Percentiles rank a stretch among this genome's conserved stretches.
Evolutionary conservation across 2,797 vertebrate genomes (phyloP).

Genomic region (Gymnoscopelus braueri): DNA sequence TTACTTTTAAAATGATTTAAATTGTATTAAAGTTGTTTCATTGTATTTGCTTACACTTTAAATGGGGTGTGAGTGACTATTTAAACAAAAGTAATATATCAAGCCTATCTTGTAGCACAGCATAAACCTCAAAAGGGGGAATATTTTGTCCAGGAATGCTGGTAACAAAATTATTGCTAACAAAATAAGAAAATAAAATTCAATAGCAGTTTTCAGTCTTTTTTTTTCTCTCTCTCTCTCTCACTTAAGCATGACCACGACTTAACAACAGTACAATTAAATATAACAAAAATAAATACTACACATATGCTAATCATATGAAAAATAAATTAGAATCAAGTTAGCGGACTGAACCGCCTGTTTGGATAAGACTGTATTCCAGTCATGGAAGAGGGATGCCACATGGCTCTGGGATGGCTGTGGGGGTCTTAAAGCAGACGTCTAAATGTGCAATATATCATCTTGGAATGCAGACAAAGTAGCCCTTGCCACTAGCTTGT

Average conservation of each 20-base stretch:
- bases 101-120: constrained; percentile 39
- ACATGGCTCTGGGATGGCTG: constrained; percentile 42
- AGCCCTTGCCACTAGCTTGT: constrained; percentile 68
- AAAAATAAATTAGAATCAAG: constrained; percentile 77
- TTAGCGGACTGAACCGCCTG: constrained; percentile 56
- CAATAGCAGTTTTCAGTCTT: constrained; percentile 11
- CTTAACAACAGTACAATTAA: constrained; percentile 71
- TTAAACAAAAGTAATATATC: constrained; percentile 36
- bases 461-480: constrained; percentile 77
- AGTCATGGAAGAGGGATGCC: constrained; percentile 48
- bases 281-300: constrained; percentile 81
- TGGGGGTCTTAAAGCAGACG: constrained; percentile 63
- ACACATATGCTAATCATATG: constrained; percentile 61
- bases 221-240: constrained; percentile 4
- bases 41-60: constrained; percentile 43
- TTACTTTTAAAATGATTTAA: constrained; percentile 53
- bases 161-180: constrained; percentile 25
- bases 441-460: constrained; percentile 35
- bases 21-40: neutral
- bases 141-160: constrained; percentile 38
- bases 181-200: constrained; percentile 13
- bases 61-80: constrained; percentile 36
- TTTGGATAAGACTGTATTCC: constrained; percentile 54
- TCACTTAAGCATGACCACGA: constrained; percentile 65
- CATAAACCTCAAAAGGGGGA: constrained; percentile 37